Evolutionary conservation across 1,140 invertebrate species (phyloP), one percentile per base, ranked within the genome.

Genomic region (Drosophila truncata): DNA sequence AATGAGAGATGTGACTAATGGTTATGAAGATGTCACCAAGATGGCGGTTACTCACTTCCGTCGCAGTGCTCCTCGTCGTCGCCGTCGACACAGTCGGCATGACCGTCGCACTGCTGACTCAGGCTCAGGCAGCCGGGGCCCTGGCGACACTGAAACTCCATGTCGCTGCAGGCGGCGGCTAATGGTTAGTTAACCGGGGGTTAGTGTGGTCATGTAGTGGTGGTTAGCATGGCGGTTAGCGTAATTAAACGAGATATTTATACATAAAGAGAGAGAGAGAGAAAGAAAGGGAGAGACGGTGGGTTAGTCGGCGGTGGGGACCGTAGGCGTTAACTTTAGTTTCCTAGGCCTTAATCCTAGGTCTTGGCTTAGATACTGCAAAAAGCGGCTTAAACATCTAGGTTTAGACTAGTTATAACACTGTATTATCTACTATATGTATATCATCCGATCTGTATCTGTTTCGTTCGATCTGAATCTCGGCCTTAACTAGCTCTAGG

Each of bases 51-150:
- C 88, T 91, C 83, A 93, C 92, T 92, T 84, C 86, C 84, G 93
- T 94, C 91, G 87, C 96, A 96, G 63, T 94, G 91, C 62, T 93
- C 84, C 94, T 97, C 97, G 91, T 98, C 97, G 92, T 95, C 96
- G 54, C 94, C 94, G 92, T 96, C 94, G 13, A 93, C 87, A 93
- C 97, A 98, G 93, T 98, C 96, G 41, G 91, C 80, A 62, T 94
- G 92, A 57, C 94, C 93, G 92, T 98, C 95, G 93, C 97, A 98
- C 59, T 91, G 93, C 86, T 76, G 92, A 75, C 71, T 70, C 59
- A 62, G 78, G 72, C 85, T 93, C 63, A 94, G 92, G 82, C 94
- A 94, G 52, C 72, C 85, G 39, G 93, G 90, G 77, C 95, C 95
- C 76, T 95, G 94, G 75, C 90, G 85, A 91, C 95, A 96, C 81